These are phyloP conservation scores for Dicaeum eximium DNA, from an alignment of 2,113 vertebrate genomes.

Conservation along the genomic window DNA sequence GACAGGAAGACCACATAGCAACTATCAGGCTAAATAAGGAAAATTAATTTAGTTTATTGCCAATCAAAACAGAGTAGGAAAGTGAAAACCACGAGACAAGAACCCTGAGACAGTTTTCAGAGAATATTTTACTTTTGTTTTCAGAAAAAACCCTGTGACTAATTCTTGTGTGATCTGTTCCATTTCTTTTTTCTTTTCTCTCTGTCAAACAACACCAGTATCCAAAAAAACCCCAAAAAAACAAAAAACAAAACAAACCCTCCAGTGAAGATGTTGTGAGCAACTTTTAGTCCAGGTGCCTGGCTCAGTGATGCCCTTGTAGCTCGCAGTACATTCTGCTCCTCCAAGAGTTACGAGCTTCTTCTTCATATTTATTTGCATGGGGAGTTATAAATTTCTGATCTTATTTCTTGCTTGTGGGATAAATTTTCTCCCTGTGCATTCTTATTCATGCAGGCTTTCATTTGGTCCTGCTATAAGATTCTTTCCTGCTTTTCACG, in stretches of 20 bases:
- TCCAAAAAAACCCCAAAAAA: fast-evolving
- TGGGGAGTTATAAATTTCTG: not conserved
- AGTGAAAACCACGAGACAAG: not conserved
- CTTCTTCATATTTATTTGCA: not conserved
- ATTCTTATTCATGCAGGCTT: not conserved
- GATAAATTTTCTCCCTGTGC: not conserved
- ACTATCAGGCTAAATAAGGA: not conserved
- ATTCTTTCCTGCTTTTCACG: not conserved
- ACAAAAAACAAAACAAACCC: not conserved
- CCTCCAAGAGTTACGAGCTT: not conserved
- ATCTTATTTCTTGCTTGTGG: not conserved
- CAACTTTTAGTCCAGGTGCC: not conserved
- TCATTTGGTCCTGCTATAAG: not conserved
- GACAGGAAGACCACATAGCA: not conserved
- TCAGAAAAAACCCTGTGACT: not conserved
- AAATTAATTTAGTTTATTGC: not conserved
- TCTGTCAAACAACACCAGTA: not conserved
- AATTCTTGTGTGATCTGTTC: not conserved
- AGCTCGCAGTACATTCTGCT: not conserved
- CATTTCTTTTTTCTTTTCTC: not conserved
- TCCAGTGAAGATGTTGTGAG: not conserved
- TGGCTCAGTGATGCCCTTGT: not conserved
- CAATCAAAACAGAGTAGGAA: not conserved
- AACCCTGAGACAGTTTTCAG: not conserved
- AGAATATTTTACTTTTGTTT: not conserved